Conservation (phyloP, 2,888 invertebrate genomes). For the Watsonalla binaria region DNA sequence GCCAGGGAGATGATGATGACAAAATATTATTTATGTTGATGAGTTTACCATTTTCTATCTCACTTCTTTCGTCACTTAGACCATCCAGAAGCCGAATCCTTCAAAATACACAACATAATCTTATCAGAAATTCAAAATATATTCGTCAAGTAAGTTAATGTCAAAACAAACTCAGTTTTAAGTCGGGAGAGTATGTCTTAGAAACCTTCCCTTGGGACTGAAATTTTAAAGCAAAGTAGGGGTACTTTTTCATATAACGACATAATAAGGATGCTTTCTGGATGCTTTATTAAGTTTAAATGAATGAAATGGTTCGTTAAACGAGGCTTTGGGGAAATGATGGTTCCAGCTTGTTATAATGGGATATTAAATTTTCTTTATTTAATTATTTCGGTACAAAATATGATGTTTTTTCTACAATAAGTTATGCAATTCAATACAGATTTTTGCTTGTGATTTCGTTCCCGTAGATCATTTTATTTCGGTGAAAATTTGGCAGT, state of each 20-base stretch:
- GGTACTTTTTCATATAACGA: constrained; percentile 39
- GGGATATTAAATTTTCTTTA: constrained; percentile 4
- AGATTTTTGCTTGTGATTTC: too few species aligned
- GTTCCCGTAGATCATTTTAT: too few species aligned
- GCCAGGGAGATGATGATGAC: too few species aligned
- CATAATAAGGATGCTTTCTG: constrained; percentile 66
- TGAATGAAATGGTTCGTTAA: constrained; percentile 66
- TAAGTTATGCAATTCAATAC: too few species aligned
- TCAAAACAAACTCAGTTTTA: constrained; percentile 62
- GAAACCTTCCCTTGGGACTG: constrained; percentile 57
- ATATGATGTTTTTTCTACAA: too few species aligned
- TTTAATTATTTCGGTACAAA: neutral
- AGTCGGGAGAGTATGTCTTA: constrained; percentile 41
- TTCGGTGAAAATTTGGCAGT: too few species aligned
- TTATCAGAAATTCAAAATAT: constrained; percentile 48
- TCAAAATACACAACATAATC: constrained; percentile 37
- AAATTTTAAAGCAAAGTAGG: constrained; percentile 32
- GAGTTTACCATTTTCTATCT: neutral
- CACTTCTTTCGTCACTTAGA: constrained; percentile 4
- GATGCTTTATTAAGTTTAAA: constrained; percentile 69
- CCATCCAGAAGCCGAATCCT: constrained; percentile 34
- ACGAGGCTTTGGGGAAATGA: constrained; percentile 35
- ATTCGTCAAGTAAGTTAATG: constrained; percentile 60
- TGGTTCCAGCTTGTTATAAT: constrained; percentile 17
- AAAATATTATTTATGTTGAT: neutral